Base-by-base conservation (phyloP, 2,113 vertebrate genomes). In the Rhinichthys klamathensis region DNA sequence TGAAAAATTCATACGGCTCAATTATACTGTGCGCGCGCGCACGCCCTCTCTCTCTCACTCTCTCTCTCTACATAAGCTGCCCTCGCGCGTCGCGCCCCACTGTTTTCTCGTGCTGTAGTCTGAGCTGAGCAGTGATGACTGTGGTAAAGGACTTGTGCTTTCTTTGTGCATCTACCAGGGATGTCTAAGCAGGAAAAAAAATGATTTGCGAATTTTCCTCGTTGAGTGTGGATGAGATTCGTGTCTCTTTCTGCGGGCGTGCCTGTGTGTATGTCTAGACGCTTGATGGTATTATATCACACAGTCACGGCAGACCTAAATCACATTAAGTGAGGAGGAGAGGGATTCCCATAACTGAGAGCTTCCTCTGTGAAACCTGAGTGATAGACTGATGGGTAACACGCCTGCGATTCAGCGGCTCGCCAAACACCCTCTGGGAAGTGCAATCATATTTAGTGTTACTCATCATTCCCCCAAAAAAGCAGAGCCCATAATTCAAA, bases 1-100 rank as follows among this genome's bases (percentile, higher is more conserved):
- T 91, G 85, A 74, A 80, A 90, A 90, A 90, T 83, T 77, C 87
- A 90, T 87, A 88, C 87, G 80, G 87, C 91, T 89, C 87, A 92
- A 90, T 91, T 90, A 86, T 82, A 91, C 89, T 86, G 63, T 72
- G 90, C 82, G 30, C 88, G 88, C 80, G 80, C 88, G 80, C 27
- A n/a, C 49, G 13, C 35, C n/a, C 54, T 23, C 75, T 32, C 35
- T 38, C 38, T 38, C 38, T 15, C 49, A 1, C 49, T 21, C 18
- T 23, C 81, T 91, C 83, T n/a, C 27, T 16, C 69, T n/a, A 27
- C 21, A 61, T 49, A 82, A 74, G 67, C 56, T 54, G 35, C 30
- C 51, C 74, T 67, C 44, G 60, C 25, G 77, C 51, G 65, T 67
- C 44, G 60, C 25, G 77, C 58, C 58, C 76, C 4, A 78, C 80